Base-by-base conservation (phyloP, 2,888 invertebrate species). In the Brachyptera risi region DNA sequence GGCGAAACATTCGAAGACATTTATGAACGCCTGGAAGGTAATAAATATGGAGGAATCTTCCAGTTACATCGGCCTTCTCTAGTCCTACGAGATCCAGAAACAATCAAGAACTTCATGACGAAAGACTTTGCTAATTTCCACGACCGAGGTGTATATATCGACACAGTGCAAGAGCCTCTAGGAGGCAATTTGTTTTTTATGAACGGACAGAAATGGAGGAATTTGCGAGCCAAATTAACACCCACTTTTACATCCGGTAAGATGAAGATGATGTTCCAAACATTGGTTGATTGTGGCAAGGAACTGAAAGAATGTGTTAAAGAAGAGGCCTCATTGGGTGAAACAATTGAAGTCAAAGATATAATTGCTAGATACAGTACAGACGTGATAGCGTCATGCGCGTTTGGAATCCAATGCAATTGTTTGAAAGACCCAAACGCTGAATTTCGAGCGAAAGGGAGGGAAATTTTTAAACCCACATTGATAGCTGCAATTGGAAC, bases 1-100 rank as follows among this genome's bases (percentile, higher is more conserved):
- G 84, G 84, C 27, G 78, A 84, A 66, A 81, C 80, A 17, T 79
- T 85, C 59, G 78, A 78, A 62, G 81, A 85, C 67, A 76, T 81
- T 47, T 86, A 86, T 68, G 72, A 75, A 21, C 72, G 73, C 71
- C 73, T 73, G 59, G 66, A 68, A 24, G 65, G 68, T 3, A 71
- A 72, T 35, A 67, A 68, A 11, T 73, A 68, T 56, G 73, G 73
- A 23, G 75, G 75, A 0, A 72, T 69, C 0, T 75, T 68, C 27
- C 69, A 73, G 5, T 70, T 74, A 2, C 68, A 71, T 37, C 69
- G 71, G 9, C 74, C 74, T 3, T 67, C 72, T 3, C 56, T 75
- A 9, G 69, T 74, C 5, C 27, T 75, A 0, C 67, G 73, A 1
- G 74, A 74, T 63, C 63, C 44, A 5, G 60, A 63, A 3, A 21